Conservation (phyloP, 2,888 invertebrate genomes). For the Cheilosia impressa region DNA sequence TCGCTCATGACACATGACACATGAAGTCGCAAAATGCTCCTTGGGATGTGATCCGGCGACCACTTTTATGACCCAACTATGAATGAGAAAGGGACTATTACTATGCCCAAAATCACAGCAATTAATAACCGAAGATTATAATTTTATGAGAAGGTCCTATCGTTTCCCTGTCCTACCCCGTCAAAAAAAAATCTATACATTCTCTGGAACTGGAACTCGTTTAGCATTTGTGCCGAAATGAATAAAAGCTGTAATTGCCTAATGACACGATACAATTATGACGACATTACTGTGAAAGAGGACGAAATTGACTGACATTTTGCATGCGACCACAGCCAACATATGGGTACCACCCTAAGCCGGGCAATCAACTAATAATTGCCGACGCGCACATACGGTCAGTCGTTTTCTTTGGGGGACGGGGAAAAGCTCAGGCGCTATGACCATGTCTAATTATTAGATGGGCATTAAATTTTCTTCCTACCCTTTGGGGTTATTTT, state of each 20-base stretch:
- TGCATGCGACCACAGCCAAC: conserved; percentile 63
- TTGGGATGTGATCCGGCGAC: conserved; percentile 1
- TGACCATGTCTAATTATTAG: conserved; percentile 64
- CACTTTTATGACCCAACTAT: conserved; percentile 2
- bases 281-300: conserved; percentile 42
- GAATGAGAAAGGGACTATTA: no score
- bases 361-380: conserved; percentile 66
- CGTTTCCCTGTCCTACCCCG: background rate
- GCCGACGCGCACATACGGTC: conserved; percentile 45
- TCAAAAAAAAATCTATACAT: conserved; percentile 11
- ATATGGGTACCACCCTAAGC: conserved; percentile 38
- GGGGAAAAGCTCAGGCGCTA: conserved; percentile 36
- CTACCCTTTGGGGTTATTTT: conserved; percentile 2
- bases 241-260: conserved; percentile 74
- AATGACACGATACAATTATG: conserved; percentile 76
- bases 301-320: conserved; percentile 70
- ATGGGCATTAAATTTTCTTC: conserved; percentile 39
- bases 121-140: conserved; percentile 76
- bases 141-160: conserved; percentile 67
- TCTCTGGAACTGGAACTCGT: background rate
- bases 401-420: conserved; percentile 4
- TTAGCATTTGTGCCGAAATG: conserved; percentile 27
- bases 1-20: no score
- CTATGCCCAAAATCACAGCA: conserved; percentile 57
- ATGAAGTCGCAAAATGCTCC: no score